Conservation (phyloP, 1,140 invertebrate species). For the Drosophila melanogaster region Release_6_plus_ISO1_MT NT_037436.4:14644001-14644500, state of each 20-base stretch:
- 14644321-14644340: background rate
- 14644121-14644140: conserved; percentile 15
- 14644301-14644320: background rate
- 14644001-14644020: conserved; percentile 55
- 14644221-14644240: conserved; percentile 24
- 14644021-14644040: conserved; percentile 47
- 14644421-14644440: no score
- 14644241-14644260: conserved; percentile 35
- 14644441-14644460: no score
- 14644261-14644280: conserved; percentile 24
- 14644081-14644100: conserved; percentile 53
- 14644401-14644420: no score
- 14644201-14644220: conserved; percentile 19
- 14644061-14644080: conserved; percentile 71
- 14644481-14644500: background rate
- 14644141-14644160: conserved; percentile 14
- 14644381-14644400: background rate
- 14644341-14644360: background rate
- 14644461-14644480: no score
- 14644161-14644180: conserved; percentile 37
- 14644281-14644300: background rate
- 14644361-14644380: background rate
- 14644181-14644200: conserved; percentile 36
- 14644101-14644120: conserved; percentile 39
- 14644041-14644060: conserved; percentile 49